Evolutionary conservation across 2,113 vertebrate genomes (phyloP).

Genomic region (Rhinoderma darwinii): DNA sequence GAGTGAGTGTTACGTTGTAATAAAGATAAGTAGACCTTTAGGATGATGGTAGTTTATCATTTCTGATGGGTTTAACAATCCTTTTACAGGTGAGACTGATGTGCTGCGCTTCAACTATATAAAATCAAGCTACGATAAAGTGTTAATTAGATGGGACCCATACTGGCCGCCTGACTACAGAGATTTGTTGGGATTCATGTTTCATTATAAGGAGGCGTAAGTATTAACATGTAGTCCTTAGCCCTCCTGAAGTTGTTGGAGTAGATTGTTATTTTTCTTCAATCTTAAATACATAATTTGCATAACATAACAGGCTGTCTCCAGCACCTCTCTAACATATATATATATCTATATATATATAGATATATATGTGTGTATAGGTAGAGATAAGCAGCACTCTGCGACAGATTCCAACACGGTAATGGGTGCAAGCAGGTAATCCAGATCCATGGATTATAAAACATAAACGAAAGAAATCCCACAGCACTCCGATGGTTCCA

Average conservation of each 20-base stretch:
- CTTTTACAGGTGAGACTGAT: constrained; percentile 85
- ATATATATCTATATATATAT: no score
- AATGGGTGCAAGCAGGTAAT: no score
- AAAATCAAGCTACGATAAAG: constrained; percentile 81
- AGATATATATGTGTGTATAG: no score
- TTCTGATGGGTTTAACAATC: not conserved
- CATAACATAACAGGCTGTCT: not conserved
- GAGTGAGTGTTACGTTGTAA: no score
- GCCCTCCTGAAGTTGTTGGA: not conserved
- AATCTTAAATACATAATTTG: not conserved
- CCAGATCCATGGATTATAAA: no score
- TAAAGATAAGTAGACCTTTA: no score
- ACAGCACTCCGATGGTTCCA: no score
- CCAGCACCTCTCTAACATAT: not conserved
- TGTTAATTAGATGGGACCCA: constrained; percentile 88
- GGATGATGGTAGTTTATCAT: not conserved
- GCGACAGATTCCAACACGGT: no score
- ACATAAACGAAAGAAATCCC: no score
- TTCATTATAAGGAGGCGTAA: constrained; percentile 98
- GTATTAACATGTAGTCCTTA: constrained; percentile 64
- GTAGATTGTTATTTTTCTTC: not conserved
- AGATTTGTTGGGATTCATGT: constrained; percentile 95
- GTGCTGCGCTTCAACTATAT: constrained; percentile 85
- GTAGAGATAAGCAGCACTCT: no score
- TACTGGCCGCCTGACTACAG: constrained; percentile 95